A percentile compares a stretch with the other conserved stretches of the same genome.
Conservation (phyloP, 2,888 invertebrate genomes). For the Drosophila recens region DNA sequence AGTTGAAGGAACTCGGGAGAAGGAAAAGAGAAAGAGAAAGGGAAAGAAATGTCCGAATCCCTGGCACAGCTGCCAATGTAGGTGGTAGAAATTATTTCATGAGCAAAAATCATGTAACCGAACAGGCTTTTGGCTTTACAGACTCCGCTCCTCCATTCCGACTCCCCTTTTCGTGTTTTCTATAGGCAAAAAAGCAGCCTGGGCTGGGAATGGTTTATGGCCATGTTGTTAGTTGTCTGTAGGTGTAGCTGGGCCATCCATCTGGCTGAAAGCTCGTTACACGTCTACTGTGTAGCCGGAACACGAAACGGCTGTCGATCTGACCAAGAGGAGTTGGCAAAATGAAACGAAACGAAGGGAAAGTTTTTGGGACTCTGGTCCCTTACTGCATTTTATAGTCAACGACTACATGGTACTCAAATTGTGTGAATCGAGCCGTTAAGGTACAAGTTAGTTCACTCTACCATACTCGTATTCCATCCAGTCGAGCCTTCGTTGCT, state of each 20-base stretch:
- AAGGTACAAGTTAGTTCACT: conserved; percentile 81
- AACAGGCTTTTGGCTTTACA: conserved; percentile 50
- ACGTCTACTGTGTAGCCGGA: conserved; percentile 66
- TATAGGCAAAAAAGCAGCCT: conserved; percentile 31
- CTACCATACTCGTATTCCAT: conserved; percentile 61
- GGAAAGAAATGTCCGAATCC: conserved; percentile 25
- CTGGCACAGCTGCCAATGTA: conserved; percentile 56
- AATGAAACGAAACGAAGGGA: not conserved
- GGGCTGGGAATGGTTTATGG: conserved; percentile 72
- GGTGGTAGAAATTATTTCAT: conserved; percentile 73
- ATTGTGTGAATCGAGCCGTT: conserved; percentile 82
- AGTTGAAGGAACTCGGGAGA: not conserved
- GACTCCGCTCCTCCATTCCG: conserved; percentile 1
- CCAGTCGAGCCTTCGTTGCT: conserved; percentile 3
- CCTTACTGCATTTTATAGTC: conserved; percentile 75
- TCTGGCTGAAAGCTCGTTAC: conserved; percentile 76
- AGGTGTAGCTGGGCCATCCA: conserved; percentile 72
- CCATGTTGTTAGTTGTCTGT: conserved; percentile 65
- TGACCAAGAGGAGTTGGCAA: conserved; percentile 12
- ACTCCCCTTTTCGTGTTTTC: not conserved
- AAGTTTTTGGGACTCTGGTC: conserved; percentile 14
- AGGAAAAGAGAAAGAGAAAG: not conserved
- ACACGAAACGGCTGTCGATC: conserved; percentile 55
- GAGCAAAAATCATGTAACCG: conserved; percentile 77
- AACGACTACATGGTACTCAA: conserved; percentile 75